These are phyloP conservation scores for Sphinx pinastri DNA, from an alignment of 2,888 invertebrate species.

Conservation along the genomic window DNA sequence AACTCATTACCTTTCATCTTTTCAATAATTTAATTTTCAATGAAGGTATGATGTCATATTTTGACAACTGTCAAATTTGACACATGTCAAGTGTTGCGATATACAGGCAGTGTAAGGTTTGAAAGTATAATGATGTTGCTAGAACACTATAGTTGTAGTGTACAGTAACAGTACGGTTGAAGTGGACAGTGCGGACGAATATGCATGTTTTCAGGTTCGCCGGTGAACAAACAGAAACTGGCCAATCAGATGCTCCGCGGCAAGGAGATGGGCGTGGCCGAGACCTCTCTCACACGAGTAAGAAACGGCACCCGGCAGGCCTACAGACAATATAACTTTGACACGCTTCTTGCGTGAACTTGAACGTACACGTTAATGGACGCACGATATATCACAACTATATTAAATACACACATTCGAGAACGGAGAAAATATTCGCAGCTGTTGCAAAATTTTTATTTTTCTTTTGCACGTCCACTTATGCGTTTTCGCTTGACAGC, in stretches of 20 bases:
- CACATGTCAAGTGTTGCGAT: not conserved
- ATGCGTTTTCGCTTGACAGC: not conserved
- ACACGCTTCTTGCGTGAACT: slow-evolving; percentile 64
- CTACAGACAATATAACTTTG: slow-evolving; percentile 70
- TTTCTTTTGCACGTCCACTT: not conserved
- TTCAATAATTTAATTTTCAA: too few relatives aligned
- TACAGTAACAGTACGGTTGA: slow-evolving; percentile 14
- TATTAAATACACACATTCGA: not conserved
- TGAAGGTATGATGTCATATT: not conserved
- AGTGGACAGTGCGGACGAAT: slow-evolving; percentile 11
- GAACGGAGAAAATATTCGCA: not conserved
- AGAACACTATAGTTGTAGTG: not conserved
- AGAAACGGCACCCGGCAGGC: slow-evolving; percentile 69
- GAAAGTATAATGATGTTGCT: not conserved
- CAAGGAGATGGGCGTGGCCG: slow-evolving; percentile 87
- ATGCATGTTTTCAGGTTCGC: slow-evolving; percentile 86
- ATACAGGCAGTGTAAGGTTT: not conserved
- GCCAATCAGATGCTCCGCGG: slow-evolving; percentile 89
- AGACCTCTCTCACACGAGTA: slow-evolving; percentile 92
- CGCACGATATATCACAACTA: not conserved
- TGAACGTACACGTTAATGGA: slow-evolving; percentile 31
- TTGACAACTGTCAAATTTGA: slow-evolving; percentile 9
- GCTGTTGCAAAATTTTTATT: not conserved
- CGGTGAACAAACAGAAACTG: slow-evolving; percentile 92
- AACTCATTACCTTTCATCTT: too few relatives aligned